A percentile compares a stretch with the other conserved stretches of the same genome.
phyloP scores from a whole-genome alignment of 2,113 vertebrate species.

The Danionella cerebrum region DNA sequence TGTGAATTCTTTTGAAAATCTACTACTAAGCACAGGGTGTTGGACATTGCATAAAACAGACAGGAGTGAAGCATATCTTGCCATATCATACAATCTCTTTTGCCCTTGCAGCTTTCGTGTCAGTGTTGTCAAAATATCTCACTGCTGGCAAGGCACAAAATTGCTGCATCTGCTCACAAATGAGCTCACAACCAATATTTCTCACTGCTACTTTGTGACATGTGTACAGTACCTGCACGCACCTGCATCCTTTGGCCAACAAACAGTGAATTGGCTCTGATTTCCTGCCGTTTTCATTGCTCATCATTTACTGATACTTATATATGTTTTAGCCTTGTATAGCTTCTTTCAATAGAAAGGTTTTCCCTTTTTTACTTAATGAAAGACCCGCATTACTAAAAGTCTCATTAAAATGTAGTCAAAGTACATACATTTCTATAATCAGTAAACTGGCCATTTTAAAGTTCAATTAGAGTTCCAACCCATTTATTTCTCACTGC shows the following conservation, averaged over 20 bases:
- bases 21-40: neutral
- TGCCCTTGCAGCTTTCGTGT: neutral
- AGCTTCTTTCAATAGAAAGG: no score
- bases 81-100: constrained; percentile 5
- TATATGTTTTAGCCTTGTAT: neutral
- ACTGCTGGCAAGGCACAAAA: neutral
- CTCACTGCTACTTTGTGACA: constrained; percentile 9
- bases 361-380: neutral
- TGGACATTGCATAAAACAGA: neutral
- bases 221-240: neutral
- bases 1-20: no score
- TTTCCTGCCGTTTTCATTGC: neutral
- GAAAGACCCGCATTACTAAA: no score
- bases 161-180: constrained; percentile 3
- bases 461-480: no score
- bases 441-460: no score
- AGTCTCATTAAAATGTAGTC: no score
- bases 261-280: neutral
- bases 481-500: no score
- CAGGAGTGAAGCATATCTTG: neutral
- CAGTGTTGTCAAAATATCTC: constrained; percentile 12
- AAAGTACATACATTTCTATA: no score
- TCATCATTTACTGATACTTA: neutral
- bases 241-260: neutral
- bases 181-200: neutral